A percentile compares a stretch with the other conserved stretches of the same genome.
These are phyloP conservation scores for Mormyrops attenuatus DNA, from an alignment of 2,797 vertebrate species.

Conservation along the genomic window DNA sequence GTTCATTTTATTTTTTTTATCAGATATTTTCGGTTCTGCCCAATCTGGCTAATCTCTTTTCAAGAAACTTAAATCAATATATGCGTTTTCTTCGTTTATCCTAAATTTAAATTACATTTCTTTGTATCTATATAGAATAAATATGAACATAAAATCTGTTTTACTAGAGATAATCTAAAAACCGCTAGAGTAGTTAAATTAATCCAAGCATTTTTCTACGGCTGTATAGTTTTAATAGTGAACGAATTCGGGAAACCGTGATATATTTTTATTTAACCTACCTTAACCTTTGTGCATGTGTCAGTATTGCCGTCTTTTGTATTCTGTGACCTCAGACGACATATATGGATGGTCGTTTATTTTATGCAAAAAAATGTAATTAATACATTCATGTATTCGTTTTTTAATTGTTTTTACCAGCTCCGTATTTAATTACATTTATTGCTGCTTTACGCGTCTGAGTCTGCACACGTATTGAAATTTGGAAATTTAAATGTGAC, in stretches of 20 bases:
- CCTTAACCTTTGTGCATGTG: not conserved
- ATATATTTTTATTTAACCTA: not conserved
- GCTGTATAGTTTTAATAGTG: not conserved
- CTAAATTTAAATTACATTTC: not conserved
- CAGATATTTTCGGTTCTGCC: not conserved
- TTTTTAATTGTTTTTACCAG: not conserved
- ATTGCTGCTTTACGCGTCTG: not conserved
- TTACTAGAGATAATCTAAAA: not conserved
- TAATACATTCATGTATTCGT: not conserved
- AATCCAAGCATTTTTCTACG: not conserved
- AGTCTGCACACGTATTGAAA: not conserved
- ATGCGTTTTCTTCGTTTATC: not conserved
- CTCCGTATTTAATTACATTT: not conserved
- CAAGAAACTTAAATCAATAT: constrained; percentile 1
- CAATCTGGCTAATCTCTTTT: not conserved
- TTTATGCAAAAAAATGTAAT: not conserved
- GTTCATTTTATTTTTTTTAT: not conserved
- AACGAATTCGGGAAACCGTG: not conserved
- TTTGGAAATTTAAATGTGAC: not conserved
- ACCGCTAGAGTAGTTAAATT: not conserved
- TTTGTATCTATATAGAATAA: not conserved
- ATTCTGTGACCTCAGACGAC: not conserved
- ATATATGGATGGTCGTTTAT: not conserved
- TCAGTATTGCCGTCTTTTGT: not conserved
- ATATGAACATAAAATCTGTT: not conserved